phyloP scores from a whole-genome alignment of 1,140 invertebrate genomes.

The Micrasema longulum region DNA sequence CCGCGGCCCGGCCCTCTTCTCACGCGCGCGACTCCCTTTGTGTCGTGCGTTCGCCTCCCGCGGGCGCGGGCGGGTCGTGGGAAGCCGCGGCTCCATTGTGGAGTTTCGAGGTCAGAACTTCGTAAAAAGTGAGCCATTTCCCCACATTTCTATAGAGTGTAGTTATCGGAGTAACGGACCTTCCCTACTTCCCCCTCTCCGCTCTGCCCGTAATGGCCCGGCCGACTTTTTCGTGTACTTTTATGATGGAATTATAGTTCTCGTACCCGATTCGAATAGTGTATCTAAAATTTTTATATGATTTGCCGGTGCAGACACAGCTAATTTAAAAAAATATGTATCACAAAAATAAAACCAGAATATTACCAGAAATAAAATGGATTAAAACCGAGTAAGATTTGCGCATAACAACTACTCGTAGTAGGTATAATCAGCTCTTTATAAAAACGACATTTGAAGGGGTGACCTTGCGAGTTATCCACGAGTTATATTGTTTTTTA shows the following conservation, averaged over 20 bases:
- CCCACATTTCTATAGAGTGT: slow-evolving; percentile 15
- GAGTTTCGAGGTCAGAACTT: slow-evolving; percentile 15
- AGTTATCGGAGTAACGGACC: slow-evolving; percentile 16
- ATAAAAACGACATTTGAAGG: no score
- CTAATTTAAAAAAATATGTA: no score
- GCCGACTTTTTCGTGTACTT: not conserved
- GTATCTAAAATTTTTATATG: no score
- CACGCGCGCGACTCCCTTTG: not conserved
- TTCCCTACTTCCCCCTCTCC: not conserved
- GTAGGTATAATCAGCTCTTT: no score
- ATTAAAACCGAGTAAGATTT: no score
- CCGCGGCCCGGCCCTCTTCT: slow-evolving; percentile 4
- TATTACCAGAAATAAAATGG: no score
- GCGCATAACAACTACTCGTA: no score
- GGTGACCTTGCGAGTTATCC: no score
- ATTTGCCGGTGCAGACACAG: no score
- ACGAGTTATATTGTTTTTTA: no score
- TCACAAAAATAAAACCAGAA: no score
- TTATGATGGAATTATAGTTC: not conserved
- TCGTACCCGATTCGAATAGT: no score
- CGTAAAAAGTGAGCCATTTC: slow-evolving; percentile 26
- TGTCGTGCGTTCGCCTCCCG: not conserved
- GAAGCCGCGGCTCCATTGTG: not conserved
- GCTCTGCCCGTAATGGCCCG: not conserved
- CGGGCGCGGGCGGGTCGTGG: not conserved